phyloP scores from a whole-genome alignment of 2,797 vertebrate genomes.

The Streptopelia turtur region DNA sequence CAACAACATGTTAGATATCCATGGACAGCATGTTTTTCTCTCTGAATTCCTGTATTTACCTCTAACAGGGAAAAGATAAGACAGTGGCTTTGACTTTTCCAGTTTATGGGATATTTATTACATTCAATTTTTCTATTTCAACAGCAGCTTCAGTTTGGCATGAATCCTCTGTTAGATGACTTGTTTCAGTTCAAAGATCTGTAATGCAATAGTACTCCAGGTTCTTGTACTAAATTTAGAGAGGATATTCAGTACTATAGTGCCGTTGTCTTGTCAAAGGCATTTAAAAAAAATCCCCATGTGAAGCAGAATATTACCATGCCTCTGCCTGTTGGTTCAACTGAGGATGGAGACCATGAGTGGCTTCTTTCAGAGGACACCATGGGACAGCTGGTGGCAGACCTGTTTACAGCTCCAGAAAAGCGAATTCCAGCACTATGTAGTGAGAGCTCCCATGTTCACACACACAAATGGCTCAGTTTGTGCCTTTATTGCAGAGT shows the following conservation, averaged over 20 bases:
- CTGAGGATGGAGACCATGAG: not conserved
- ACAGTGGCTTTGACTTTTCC: not conserved
- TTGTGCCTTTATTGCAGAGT: not conserved
- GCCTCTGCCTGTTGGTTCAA: not conserved
- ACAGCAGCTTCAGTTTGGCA: not conserved
- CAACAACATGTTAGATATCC: not conserved
- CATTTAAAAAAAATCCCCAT: not conserved
- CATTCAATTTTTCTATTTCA: not conserved
- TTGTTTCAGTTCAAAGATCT: not conserved
- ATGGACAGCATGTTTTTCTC: not conserved
- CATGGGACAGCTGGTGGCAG: not conserved
- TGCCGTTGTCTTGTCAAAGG: not conserved
- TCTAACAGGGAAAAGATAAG: not conserved
- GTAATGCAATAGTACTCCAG: not conserved
- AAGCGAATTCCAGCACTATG: not conserved
- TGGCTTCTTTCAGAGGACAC: not conserved
- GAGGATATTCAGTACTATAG: not conserved
- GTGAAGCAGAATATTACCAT: not conserved
- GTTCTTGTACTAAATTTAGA: constrained; percentile 16
- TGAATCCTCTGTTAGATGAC: not conserved
- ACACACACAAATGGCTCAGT: not conserved
- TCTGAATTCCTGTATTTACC: not conserved
- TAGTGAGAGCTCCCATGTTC: accelerated
- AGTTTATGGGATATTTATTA: not conserved
- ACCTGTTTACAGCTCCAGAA: not conserved